Evolutionary conservation across 1,140 invertebrate genomes (phyloP).

Genomic region (Diabrotica undecimpunctata): DNA sequence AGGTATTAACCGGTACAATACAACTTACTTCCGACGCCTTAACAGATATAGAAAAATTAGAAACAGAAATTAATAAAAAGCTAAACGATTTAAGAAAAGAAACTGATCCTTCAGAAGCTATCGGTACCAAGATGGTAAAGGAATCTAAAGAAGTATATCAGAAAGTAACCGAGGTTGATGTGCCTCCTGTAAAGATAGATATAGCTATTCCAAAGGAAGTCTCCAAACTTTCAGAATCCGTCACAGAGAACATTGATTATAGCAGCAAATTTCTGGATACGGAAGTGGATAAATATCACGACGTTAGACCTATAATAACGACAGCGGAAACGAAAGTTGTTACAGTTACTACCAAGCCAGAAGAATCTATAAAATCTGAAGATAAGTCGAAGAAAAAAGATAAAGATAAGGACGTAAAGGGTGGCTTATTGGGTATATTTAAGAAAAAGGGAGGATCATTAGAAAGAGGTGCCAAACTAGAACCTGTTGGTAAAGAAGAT

Average conservation of each 20-base stretch:
- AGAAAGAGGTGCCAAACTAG: neutral
- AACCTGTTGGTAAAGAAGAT: neutral
- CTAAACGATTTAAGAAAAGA: slow-evolving; percentile 21
- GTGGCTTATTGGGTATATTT: slow-evolving; percentile 19
- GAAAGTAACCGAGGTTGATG: too few species aligned
- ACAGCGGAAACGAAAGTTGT: too few species aligned
- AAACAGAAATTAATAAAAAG: slow-evolving; percentile 28
- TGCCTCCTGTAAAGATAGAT: too few species aligned
- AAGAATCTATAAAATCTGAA: too few species aligned
- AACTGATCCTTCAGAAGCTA: neutral
- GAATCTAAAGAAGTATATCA: too few species aligned
- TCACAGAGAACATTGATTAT: slow-evolving; percentile 15
- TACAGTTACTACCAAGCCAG: neutral
- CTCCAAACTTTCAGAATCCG: neutral
- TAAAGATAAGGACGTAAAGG: slow-evolving; percentile 21
- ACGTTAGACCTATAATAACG: slow-evolving; percentile 14
- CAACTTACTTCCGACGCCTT: slow-evolving; percentile 18
- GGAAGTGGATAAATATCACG: slow-evolving; percentile 27
- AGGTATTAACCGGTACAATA: slow-evolving; percentile 17
- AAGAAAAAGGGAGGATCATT: slow-evolving; percentile 18
- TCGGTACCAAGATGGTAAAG: neutral
- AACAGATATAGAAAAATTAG: slow-evolving; percentile 23
- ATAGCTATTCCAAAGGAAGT: too few species aligned
- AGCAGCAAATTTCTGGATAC: slow-evolving; percentile 20
- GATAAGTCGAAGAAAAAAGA: neutral